Evolutionary conservation across 2,888 invertebrate genomes (phyloP).

Genomic region (Tetranychus truncatus): DNA sequence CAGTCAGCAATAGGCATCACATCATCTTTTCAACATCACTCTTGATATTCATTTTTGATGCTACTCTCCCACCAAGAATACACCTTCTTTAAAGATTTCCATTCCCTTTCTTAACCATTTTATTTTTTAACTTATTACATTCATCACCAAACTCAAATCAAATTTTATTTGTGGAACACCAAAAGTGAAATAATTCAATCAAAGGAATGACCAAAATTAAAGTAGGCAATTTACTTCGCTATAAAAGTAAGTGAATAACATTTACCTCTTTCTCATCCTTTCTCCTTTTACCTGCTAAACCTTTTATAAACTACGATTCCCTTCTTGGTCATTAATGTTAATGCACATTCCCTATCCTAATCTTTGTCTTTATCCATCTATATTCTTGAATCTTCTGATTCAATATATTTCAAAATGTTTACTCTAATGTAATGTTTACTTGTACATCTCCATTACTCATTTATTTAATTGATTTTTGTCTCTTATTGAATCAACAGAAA

Average conservation of each 20-base stretch:
- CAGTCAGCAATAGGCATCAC: neutral
- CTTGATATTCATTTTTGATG: neutral
- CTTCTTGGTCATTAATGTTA: neutral
- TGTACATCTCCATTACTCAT: neutral
- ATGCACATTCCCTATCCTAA: neutral
- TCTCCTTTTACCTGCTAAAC: neutral
- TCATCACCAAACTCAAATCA: no score
- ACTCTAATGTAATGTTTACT: neutral
- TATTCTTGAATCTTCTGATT: neutral
- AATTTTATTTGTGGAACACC: neutral
- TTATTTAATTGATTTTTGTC: neutral
- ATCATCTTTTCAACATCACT: neutral
- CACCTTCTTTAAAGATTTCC: neutral
- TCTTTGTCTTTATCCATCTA: neutral
- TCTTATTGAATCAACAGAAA: neutral
- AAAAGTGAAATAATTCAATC: neutral
- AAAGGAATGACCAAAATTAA: slow-evolving; percentile 10
- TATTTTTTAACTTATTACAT: neutral
- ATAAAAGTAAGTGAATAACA: slow-evolving; percentile 12
- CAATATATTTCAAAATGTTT: neutral
- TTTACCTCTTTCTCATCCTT: neutral
- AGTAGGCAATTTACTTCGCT: slow-evolving; percentile 7
- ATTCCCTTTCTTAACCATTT: neutral
- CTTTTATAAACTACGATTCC: neutral
- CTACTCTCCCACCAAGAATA: neutral